A percentile compares a stretch with the other conserved stretches of the same genome.
Evolutionary conservation across 2,113 vertebrate genomes (phyloP).

Genomic region (Dasypus novemcinctus): DNA sequence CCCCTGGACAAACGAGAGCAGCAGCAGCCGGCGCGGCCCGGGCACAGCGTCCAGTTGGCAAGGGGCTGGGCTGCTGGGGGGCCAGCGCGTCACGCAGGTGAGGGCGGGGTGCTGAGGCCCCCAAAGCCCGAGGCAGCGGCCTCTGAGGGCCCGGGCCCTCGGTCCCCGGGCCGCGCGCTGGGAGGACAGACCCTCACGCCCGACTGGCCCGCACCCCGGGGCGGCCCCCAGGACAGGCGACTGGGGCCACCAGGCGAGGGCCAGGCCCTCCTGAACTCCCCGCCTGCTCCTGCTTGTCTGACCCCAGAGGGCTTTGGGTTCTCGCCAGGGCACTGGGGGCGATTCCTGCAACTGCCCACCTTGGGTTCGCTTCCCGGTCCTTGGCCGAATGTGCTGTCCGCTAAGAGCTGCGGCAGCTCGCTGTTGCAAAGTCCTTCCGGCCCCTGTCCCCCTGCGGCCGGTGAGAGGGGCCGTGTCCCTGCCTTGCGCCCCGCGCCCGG

Average conservation of each 20-base stretch:
- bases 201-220: neutral
- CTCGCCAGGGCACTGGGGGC: neutral
- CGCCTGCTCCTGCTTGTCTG: neutral
- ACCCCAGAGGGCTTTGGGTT: neutral
- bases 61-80: neutral
- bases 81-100: no score
- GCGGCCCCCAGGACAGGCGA: neutral
- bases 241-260: neutral
- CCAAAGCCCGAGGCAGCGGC: no score
- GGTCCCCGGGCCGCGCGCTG: no score
- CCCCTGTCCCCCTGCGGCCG: slow-evolving; percentile 31
- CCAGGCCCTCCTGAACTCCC: neutral
- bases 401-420: slow-evolving; percentile 62
- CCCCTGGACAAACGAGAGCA: neutral
- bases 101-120: no score
- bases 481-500: slow-evolving; percentile 37
- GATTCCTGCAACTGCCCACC: slow-evolving; percentile 15
- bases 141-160: no score
- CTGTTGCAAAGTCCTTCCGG: slow-evolving; percentile 19
- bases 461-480: slow-evolving; percentile 51
- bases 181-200: neutral
- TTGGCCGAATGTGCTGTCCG: slow-evolving; percentile 54
- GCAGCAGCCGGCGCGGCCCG: neutral
- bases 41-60: no score
- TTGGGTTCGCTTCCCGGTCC: slow-evolving; percentile 44